A percentile compares a stretch with the other conserved stretches of the same genome.
phyloP scores from a whole-genome alignment of 1,140 invertebrate species.

The Diachasmimorpha longicaudata region DNA sequence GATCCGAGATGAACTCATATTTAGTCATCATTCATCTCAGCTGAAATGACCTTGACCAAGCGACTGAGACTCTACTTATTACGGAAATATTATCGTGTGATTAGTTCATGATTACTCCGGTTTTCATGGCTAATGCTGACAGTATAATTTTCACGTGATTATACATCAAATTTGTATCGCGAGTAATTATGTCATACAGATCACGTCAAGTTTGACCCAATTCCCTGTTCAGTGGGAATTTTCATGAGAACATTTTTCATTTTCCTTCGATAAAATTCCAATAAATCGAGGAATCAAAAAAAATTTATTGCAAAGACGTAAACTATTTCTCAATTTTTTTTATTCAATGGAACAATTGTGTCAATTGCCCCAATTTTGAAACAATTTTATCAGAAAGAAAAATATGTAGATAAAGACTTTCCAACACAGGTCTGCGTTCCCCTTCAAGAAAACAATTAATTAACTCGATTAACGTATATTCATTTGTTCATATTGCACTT shows the following conservation, averaged over 20 bases:
- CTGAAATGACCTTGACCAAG: neutral
- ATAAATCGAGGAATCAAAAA: neutral
- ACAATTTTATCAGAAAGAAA: too few species aligned
- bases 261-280: neutral
- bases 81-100: neutral
- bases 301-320: too few species aligned
- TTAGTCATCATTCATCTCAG: neutral
- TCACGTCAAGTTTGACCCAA: neutral
- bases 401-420: too few species aligned
- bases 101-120: neutral
- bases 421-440: too few species aligned
- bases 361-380: too few species aligned
- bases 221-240: neutral
- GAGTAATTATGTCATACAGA: neutral
- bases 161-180: neutral
- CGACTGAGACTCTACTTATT: neutral
- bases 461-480: too few species aligned
- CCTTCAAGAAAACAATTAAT: too few species aligned
- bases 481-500: too few species aligned
- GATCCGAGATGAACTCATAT: neutral
- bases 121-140: neutral
- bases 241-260: neutral
- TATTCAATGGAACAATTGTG: too few species aligned
- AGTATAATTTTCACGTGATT: neutral
- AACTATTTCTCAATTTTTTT: too few species aligned